A percentile compares a stretch with the other conserved stretches of the same genome.
phyloP scores from a whole-genome alignment of 2,797 vertebrate genomes.

The Siniperca obscura region DNA sequence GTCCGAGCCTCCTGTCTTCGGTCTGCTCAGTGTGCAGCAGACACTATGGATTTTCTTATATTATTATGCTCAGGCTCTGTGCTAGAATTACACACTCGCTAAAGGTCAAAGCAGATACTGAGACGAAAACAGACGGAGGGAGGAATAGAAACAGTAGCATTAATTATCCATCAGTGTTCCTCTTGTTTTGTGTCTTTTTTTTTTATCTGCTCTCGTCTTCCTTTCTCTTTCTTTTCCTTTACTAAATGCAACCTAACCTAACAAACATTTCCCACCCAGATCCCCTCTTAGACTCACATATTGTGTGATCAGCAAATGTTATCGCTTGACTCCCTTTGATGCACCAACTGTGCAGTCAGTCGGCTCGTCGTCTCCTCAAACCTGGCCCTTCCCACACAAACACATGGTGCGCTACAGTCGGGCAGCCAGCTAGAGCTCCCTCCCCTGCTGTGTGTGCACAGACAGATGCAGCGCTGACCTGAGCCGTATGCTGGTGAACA shows the following conservation, averaged over 20 bases:
- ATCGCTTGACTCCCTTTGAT: slow-evolving; percentile 42
- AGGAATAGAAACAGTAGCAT: slow-evolving; percentile 40
- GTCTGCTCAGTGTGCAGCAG: slow-evolving; percentile 45
- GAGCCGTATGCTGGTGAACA: slow-evolving; percentile 57
- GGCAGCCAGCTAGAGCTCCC: slow-evolving; percentile 24
- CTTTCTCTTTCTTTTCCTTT: slow-evolving; percentile 5
- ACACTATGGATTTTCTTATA: slow-evolving; percentile 77
- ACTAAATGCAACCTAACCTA: slow-evolving; percentile 3
- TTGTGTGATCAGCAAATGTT: slow-evolving; percentile 40
- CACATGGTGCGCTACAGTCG: slow-evolving; percentile 55
- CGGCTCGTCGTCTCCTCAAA: slow-evolving; percentile 26
- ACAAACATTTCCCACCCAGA: not conserved
- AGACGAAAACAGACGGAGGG: slow-evolving; percentile 42
- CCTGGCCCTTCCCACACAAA: slow-evolving; percentile 59
- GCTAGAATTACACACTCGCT: slow-evolving; percentile 69
- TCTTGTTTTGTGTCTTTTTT: slow-evolving; percentile 38
- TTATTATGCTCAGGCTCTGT: slow-evolving; percentile 47
- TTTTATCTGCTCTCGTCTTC: not conserved
- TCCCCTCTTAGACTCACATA: slow-evolving; percentile 4
- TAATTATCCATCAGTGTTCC: slow-evolving; percentile 65
- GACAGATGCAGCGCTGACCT: slow-evolving; percentile 61
- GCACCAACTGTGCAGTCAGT: slow-evolving; percentile 43
- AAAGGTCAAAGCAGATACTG: slow-evolving; percentile 74
- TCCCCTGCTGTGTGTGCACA: slow-evolving; percentile 24
- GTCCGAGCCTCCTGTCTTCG: slow-evolving; percentile 45